Percentiles rank a stretch among this genome's conserved stretches.
Evolutionary conservation across 2,888 invertebrate genomes (phyloP).

Genomic region (Andrena camellia): DNA sequence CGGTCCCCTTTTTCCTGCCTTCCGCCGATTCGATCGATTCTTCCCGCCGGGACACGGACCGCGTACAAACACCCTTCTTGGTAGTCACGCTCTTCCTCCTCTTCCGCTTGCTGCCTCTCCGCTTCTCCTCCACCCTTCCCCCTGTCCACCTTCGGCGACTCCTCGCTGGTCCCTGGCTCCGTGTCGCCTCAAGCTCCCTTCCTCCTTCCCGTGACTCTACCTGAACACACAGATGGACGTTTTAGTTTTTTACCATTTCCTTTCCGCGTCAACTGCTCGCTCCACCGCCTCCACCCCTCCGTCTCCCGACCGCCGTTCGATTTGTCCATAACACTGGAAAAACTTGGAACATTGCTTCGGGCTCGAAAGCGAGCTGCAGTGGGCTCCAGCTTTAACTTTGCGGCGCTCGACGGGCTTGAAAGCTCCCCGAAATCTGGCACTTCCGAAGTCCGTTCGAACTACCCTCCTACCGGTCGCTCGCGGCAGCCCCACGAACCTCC

Average conservation of each 20-base stretch:
- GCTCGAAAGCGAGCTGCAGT: no score
- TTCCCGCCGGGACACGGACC: not conserved
- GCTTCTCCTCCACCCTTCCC: constrained; percentile 12
- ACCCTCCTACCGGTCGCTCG: not conserved
- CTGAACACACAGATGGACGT: constrained; percentile 7
- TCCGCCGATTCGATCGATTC: not conserved
- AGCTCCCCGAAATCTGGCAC: not conserved
- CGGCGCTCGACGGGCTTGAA: not conserved
- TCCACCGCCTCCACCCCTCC: no score
- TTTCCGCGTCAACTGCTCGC: not conserved
- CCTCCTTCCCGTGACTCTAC: not conserved
- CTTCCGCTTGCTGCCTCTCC: constrained; percentile 38
- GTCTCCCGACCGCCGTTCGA: no score
- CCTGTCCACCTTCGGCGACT: constrained; percentile 30
- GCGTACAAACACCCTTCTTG: not conserved
- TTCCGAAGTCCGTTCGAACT: constrained; percentile 25
- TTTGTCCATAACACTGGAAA: no score
- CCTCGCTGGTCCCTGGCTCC: constrained; percentile 11
- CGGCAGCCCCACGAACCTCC: not conserved
- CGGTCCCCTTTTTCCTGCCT: not conserved
- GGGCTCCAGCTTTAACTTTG: not conserved
- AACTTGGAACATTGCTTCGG: no score
- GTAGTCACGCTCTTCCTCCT: constrained; percentile 17
- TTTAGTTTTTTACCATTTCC: not conserved
- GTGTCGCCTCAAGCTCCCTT: constrained; percentile 38